Evolutionary conservation across 1,140 invertebrate genomes (phyloP), one percentile per base, ranked within the genome.

Genomic region (Xylocopa sonorina): DNA sequence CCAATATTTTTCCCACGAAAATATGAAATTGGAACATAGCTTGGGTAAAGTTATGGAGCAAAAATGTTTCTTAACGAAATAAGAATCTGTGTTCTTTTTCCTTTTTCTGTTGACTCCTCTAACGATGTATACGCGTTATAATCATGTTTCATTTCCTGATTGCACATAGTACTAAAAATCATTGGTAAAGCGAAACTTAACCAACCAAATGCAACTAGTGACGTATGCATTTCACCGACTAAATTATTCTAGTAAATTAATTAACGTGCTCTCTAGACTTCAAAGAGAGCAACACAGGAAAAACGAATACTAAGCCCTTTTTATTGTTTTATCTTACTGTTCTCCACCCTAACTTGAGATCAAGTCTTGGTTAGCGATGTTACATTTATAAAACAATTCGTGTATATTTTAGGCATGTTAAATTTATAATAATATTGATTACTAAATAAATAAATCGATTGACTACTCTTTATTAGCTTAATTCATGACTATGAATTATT

Each of bases 351-450:
- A 87, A 81, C 84, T 88, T 79, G 77, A 84, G 80, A 87, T 72
- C n/a, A 85, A 90, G 80, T 89, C 87, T 91, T 91, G 87, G 84
- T 90, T 92, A 87, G 77, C 86, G 74, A 90, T 88, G 87, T 91
- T 90, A 88, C 82, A 90, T 89, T 90, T 88, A 89, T 87, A 86
- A 85, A 88, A 88, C 80, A 72, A 86, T 89, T 88, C 86, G 82
- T 90, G 87, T 90, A 91, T 90, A 90, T 91, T 92, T 91, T 91
- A 92, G 90, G 91, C 89, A 90, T 89, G 88, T 89, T 90, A 90
- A 92, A 92, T 92, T 91, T 90, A 90, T 91, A 90, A 88, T 84
- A 84, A 90, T 88, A 89, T 91, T 89, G 84, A 90, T 89, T 91
- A 90, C 81, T 88, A 78, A 89, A 89, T 89, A 88, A 90, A 88